Percentiles rank a stretch among this genome's conserved stretches.
phyloP scores from a whole-genome alignment of 2,113 vertebrate genomes.

The Pseudorectes ferrugineus region DNA sequence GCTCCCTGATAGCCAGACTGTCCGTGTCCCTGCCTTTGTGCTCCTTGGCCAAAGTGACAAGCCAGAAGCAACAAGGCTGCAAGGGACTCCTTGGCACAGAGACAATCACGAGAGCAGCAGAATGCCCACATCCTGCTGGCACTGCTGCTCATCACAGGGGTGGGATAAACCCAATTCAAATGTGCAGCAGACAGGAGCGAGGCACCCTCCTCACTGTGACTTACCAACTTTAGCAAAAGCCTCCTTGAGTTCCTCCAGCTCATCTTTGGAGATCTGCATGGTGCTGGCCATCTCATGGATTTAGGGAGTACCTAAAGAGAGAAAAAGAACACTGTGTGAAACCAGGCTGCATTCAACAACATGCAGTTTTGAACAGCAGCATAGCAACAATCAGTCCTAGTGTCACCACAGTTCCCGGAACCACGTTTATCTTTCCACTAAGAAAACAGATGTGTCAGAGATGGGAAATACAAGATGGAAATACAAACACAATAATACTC shows the following conservation, averaged over 20 bases:
- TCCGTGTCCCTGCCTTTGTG: not conserved
- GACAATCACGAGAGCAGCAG: not conserved
- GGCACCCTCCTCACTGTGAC: conserved; percentile 6
- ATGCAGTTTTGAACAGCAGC: not conserved
- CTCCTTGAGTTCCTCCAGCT: conserved; percentile 89
- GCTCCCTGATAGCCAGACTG: not conserved
- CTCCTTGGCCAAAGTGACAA: not conserved
- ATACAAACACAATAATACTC: not conserved
- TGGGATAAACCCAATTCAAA: not conserved
- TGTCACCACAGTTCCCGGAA: not conserved
- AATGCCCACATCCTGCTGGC: not conserved
- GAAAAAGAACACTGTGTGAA: not conserved
- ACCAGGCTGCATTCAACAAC: not conserved
- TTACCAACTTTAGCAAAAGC: conserved; percentile 91
- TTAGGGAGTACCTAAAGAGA: conserved; percentile 52
- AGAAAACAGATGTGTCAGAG: not conserved
- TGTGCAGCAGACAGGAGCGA: not conserved
- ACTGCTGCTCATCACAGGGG: not conserved
- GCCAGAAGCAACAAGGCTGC: not conserved
- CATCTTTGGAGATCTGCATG: conserved; percentile 90
- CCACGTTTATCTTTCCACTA: not conserved
- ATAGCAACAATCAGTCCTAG: not conserved
- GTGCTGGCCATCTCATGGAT: conserved; percentile 82
- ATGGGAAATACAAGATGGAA: not conserved
- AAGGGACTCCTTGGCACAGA: not conserved